phyloP scores from a whole-genome alignment of 2,888 invertebrate genomes.

The Trilocha varians region DNA sequence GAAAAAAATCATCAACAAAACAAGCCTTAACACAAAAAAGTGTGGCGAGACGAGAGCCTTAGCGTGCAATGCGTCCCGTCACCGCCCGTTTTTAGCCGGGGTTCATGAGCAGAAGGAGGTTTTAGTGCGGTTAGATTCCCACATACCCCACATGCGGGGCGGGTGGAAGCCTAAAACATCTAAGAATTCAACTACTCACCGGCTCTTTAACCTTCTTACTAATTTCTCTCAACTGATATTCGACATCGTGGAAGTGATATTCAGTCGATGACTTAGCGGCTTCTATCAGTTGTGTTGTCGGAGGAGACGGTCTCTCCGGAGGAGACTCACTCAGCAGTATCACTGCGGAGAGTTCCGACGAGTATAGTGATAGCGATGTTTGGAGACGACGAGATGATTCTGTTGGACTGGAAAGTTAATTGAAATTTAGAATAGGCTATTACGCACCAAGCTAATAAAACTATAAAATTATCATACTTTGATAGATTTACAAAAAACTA shows the following conservation, averaged over 20 bases:
- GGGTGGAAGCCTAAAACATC: not conserved
- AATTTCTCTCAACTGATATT: constrained; percentile 81
- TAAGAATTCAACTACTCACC: constrained; percentile 38
- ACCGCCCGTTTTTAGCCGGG: no score
- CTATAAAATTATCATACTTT: no score
- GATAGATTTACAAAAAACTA: no score
- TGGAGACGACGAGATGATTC: constrained; percentile 86
- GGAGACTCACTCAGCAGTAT: constrained; percentile 83
- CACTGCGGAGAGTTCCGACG: constrained; percentile 89
- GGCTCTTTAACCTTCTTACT: constrained; percentile 72
- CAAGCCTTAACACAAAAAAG: no score
- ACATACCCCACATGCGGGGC: no score
- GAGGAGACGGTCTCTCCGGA: constrained; percentile 23
- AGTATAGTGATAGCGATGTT: constrained; percentile 94
- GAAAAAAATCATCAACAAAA: no score
- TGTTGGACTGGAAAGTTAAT: constrained; percentile 14
- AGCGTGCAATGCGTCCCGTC: no score
- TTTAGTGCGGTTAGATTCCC: no score
- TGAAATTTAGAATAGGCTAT: not conserved
- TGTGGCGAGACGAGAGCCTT: no score
- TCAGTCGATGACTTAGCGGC: constrained; percentile 76
- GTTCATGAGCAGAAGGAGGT: no score
- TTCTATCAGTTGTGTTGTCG: constrained; percentile 68
- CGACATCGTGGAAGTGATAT: constrained; percentile 90
- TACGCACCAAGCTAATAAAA: no score